Conservation (phyloP, 2,113 vertebrate genomes). For the Brachyhypopomus gauderio region DNA sequence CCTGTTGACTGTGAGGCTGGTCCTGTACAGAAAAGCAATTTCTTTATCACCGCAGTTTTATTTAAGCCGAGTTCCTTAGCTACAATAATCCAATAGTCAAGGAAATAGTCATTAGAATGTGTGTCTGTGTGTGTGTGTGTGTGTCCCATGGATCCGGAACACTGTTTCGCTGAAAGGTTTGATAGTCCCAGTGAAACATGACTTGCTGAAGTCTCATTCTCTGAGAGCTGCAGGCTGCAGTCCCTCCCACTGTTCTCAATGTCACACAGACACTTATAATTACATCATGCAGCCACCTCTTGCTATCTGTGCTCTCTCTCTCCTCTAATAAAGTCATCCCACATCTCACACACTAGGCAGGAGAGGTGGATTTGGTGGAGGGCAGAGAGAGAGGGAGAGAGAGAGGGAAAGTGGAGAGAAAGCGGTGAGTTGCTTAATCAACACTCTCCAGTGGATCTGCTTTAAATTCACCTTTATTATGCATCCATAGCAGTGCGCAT, state of each 20-base stretch:
- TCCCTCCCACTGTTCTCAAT: conserved; percentile 12
- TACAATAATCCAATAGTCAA: too few species aligned
- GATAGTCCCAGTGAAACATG: conserved; percentile 37
- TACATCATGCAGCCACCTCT: background rate
- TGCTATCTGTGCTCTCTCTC: background rate
- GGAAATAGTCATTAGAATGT: background rate
- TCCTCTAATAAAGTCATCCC: conserved; percentile 25
- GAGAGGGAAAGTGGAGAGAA: background rate
- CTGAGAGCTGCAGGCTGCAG: background rate
- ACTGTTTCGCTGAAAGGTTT: conserved; percentile 24
- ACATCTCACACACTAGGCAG: background rate
- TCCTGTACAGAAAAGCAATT: background rate
- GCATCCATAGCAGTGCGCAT: conserved; percentile 4
- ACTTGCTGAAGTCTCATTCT: conserved; percentile 19
- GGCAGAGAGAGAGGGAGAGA: conserved; percentile 20
- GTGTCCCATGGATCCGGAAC: conserved; percentile 13
- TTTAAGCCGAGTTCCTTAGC: background rate
- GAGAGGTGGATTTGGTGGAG: background rate
- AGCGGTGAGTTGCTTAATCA: conserved; percentile 22
- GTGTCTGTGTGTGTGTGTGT: background rate
- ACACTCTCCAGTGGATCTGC: conserved; percentile 24
- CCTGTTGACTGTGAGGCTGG: background rate
- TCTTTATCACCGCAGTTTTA: too few species aligned
- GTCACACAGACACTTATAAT: conserved; percentile 34
- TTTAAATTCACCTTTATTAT: conserved; percentile 43